Conservation (phyloP, 2,888 invertebrate genomes). For the Nymphalis polychloros region DNA sequence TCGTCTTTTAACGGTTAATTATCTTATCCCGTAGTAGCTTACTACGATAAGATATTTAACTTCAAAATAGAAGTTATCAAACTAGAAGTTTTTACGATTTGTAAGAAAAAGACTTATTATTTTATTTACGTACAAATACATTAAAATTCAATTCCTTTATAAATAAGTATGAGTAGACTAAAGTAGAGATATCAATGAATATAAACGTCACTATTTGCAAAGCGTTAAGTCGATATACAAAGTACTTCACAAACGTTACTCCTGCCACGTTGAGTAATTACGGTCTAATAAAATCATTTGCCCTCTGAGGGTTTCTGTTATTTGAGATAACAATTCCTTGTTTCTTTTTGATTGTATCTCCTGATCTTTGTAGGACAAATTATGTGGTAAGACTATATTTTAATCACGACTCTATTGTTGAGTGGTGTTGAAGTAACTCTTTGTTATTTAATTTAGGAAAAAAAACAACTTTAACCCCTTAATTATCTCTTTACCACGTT, state of each 20-base stretch:
- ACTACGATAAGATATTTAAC: too few species aligned
- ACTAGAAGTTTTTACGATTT: too few species aligned
- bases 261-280: background rate
- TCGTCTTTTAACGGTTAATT: too few species aligned
- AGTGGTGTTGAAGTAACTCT: background rate
- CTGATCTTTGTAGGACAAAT: background rate
- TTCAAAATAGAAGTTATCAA: too few species aligned
- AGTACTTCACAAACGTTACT: background rate
- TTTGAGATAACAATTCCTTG: background rate
- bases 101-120: too few species aligned
- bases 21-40: too few species aligned
- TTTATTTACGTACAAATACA: background rate
- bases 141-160: background rate
- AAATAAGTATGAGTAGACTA: background rate
- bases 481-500: background rate
- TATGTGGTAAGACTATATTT: background rate
- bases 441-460: too few species aligned
- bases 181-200: background rate
- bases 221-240: constrained; percentile 1
- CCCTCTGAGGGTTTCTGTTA: constrained; percentile 3
- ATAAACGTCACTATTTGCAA: background rate
- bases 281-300: constrained; percentile 1
- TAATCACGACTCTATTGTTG: background rate
- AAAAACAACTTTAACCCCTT: background rate
- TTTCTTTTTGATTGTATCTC: background rate